Percentiles rank a stretch among this genome's conserved stretches.
phyloP scores from a whole-genome alignment of 2,113 vertebrate species.

The Semnornis frantzii region DNA sequence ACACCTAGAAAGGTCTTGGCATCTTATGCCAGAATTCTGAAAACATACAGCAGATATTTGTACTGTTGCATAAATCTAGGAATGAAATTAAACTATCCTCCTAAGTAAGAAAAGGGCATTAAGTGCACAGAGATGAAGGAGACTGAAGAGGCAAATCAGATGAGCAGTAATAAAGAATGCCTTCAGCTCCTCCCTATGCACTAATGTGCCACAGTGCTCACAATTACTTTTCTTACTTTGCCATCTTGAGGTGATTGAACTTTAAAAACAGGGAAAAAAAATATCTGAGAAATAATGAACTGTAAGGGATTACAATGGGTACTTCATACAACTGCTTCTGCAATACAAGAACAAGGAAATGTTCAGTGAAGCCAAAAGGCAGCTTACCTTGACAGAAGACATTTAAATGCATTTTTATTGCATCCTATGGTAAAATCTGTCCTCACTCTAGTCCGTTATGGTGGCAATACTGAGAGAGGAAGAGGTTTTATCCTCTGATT shows the following conservation, averaged over 20 bases:
- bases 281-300: neutral
- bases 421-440: neutral
- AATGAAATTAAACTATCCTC: neutral
- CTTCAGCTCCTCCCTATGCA: neutral
- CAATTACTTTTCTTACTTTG: neutral
- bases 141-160: constrained; percentile 29
- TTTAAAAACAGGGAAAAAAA: constrained; percentile 8
- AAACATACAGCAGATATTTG: neutral
- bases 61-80: neutral
- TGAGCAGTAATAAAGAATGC: neutral
- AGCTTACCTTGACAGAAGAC: neutral
- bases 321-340: neutral
- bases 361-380: neutral
- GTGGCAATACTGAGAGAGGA: fast-evolving
- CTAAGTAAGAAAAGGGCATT: neutral
- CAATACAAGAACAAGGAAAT: neutral
- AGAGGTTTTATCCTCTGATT: neutral
- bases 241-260: constrained; percentile 16
- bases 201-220: neutral
- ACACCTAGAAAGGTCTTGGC: neutral
- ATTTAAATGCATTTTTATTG: neutral
- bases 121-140: neutral
- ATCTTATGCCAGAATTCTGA: neutral
- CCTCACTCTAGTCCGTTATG: neutral
- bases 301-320: constrained; percentile 3